Evolutionary conservation across 2,888 invertebrate species (phyloP), one percentile per base, ranked within the genome.

Genomic region (Furcula furcula): DNA sequence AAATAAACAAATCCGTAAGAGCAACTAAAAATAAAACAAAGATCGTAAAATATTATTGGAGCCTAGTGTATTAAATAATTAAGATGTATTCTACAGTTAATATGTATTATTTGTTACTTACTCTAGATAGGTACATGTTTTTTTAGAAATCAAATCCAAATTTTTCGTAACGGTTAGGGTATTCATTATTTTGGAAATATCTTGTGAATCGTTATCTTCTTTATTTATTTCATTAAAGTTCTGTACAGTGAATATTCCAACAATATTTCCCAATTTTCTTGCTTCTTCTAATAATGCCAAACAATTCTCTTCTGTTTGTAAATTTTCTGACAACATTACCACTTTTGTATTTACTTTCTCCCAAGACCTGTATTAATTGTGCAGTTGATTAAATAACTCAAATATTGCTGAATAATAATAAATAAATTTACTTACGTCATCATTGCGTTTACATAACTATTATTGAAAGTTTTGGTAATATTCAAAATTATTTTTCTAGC

Each of bases 171-270:
- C 45, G 36, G 46, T 32, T 3, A 54, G 48, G 0, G 40, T 59
- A 15, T 63, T 56, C 38, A 64, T 61, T 41, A 63, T 68, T 46
- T 59, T 58, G 4, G 42, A 34, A 21, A 73, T 57, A 28, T 52
- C 53, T 33, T 55, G 42, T 14, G 60, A 39, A 12, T 47, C 39
- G 23, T 30, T 42, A 25, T 46, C 31, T 13, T 36, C 26, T 11
- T 36, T 34, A n/a, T 10, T 7, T 26, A 36, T 35, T 7, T 43
- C 33, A 9, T 40, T 30, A 13, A 48, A 49, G 40, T 59, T 57
- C 33, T 66, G 59, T 18, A 69, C 54, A 29, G 73, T 42, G 36
- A 71, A 71, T 37, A 76, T 60, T n/a, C 74, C 70, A 12, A 53
- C 34, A 33, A 76, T 44, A 15, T 61, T 47, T 7, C 69, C 74